phyloP scores from a whole-genome alignment of 2,113 vertebrate species.

The Electrona antarctica region DNA sequence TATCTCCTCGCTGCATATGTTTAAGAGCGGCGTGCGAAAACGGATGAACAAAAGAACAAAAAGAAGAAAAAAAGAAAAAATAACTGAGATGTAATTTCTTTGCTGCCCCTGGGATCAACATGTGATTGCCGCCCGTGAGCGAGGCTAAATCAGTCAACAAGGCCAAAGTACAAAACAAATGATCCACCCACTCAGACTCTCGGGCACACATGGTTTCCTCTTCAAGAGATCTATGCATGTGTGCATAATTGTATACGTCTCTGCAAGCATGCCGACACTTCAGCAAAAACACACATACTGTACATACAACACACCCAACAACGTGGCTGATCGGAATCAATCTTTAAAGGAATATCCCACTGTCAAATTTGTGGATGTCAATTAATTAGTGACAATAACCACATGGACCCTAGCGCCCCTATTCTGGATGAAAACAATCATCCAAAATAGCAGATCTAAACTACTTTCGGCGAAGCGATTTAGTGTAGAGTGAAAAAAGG shows the following conservation, averaged over 20 bases:
- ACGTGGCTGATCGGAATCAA: too few relatives aligned
- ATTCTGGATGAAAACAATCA: too few relatives aligned
- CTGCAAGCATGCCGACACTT: background rate
- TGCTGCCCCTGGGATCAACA: background rate
- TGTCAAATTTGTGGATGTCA: too few relatives aligned
- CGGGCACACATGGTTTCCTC: background rate
- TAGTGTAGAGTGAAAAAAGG: too few relatives aligned
- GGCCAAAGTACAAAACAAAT: conserved; percentile 26
- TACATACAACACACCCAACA: background rate
- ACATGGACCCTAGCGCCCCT: too few relatives aligned
- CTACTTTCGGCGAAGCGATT: too few relatives aligned
- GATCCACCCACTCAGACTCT: background rate
- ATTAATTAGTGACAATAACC: too few relatives aligned
- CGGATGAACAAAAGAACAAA: background rate
- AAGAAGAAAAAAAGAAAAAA: background rate
- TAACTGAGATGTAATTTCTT: background rate
- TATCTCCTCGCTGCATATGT: background rate
- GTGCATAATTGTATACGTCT: background rate
- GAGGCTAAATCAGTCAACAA: conserved; percentile 23
- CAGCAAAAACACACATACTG: background rate
- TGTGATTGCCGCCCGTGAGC: background rate
- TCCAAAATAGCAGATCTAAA: too few relatives aligned
- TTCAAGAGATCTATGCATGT: background rate
- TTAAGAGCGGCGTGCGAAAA: conserved; percentile 23
- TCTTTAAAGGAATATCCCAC: too few relatives aligned